These are phyloP conservation scores for Andricus grossulariae DNA, from an alignment of 1,140 invertebrate genomes.

Conservation along the genomic window DNA sequence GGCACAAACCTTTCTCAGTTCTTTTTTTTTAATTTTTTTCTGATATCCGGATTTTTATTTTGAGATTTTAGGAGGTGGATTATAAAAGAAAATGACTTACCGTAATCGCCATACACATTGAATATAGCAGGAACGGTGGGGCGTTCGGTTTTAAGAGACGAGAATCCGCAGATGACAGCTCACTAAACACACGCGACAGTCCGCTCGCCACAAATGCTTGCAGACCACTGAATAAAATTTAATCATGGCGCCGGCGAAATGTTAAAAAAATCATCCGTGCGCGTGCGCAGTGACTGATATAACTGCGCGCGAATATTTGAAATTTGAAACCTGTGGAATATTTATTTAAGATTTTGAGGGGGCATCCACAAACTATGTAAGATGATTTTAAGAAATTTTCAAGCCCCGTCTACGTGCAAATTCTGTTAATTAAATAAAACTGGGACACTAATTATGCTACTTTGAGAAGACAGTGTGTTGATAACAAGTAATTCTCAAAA, in stretches of 20 bases:
- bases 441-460: no score
- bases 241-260: conserved; percentile 43
- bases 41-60: not conserved
- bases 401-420: conserved; percentile 41
- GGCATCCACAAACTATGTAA: not conserved
- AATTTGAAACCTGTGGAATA: no score
- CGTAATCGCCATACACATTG: conserved; percentile 81
- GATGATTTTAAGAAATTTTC: not conserved
- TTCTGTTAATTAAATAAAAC: no score
- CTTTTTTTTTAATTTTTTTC: not conserved
- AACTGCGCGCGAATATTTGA: no score
- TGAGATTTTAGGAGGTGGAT: not conserved
- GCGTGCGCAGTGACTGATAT: no score
- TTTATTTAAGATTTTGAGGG: conserved; percentile 3
- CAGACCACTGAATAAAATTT: conserved; percentile 59
- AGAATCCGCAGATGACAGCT: conserved; percentile 63
- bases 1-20: not conserved
- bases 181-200: conserved; percentile 54
- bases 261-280: no score
- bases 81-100: conserved; percentile 67
- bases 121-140: conserved; percentile 76
- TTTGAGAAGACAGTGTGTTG: no score
- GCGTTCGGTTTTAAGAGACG: conserved; percentile 69
- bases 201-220: conserved; percentile 57
- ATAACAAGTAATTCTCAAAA: no score